phyloP scores from a whole-genome alignment of 2,113 vertebrate species.

The Chloebia gouldiae region DNA sequence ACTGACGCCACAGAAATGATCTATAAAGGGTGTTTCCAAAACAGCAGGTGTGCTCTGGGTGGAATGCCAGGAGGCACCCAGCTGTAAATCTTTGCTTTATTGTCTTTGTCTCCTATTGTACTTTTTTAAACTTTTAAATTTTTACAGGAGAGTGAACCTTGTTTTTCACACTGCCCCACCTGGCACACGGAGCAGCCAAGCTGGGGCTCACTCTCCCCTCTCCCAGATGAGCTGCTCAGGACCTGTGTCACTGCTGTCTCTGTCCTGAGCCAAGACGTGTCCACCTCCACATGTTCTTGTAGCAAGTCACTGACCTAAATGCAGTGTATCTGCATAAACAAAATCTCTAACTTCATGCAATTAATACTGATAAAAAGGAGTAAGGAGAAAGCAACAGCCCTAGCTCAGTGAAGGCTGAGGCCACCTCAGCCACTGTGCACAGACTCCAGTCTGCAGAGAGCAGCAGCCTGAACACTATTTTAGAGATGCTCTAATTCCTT shows the following conservation, averaged over 20 bases:
- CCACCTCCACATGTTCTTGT: background rate
- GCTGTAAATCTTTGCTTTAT: background rate
- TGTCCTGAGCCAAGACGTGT: rapidly evolving
- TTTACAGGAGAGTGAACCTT: background rate
- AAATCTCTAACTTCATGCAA: background rate
- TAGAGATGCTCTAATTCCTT: background rate
- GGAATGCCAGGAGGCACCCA: background rate
- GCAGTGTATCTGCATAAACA: background rate
- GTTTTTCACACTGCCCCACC: background rate
- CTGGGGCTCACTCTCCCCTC: too few relatives aligned
- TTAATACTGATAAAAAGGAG: background rate
- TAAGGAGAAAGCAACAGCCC: background rate
- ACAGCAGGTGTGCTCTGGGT: background rate
- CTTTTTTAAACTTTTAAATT: background rate
- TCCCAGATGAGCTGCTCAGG: background rate
- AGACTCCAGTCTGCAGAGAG: background rate
- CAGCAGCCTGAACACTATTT: background rate
- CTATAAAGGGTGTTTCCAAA: background rate
- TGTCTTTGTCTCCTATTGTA: background rate
- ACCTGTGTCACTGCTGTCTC: rapidly evolving
- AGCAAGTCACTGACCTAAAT: background rate
- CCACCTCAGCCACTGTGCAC: background rate
- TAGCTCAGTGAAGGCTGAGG: background rate
- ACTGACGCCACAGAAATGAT: background rate
- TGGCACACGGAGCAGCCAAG: too few relatives aligned